Percentiles rank a stretch among this genome's conserved stretches.
Evolutionary conservation across 2,113 vertebrate genomes (phyloP).

Genomic region (Ptilorrhoa leucosticta): DNA sequence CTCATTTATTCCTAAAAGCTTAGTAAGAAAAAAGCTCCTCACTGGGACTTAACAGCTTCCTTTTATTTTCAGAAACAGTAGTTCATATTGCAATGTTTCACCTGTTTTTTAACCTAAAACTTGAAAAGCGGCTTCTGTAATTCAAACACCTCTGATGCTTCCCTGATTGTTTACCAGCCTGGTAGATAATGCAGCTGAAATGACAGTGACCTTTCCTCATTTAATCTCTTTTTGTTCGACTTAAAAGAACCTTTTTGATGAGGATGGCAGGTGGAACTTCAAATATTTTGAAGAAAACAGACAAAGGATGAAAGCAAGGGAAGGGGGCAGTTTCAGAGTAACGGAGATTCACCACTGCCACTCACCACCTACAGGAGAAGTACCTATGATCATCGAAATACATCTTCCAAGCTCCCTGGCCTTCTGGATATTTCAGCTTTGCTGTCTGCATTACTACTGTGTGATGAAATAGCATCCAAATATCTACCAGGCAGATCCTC

Average conservation of each 20-base stretch:
- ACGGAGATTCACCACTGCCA: not conserved
- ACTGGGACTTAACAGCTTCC: slow-evolving; percentile 20
- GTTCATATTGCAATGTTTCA: not conserved
- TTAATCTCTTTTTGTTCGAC: not conserved
- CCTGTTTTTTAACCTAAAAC: not conserved
- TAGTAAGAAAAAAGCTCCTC: slow-evolving; percentile 20
- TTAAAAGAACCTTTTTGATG: not conserved
- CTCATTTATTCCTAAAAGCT: slow-evolving; percentile 6
- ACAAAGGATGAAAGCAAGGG: not conserved
- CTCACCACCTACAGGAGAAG: not conserved
- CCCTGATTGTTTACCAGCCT: not conserved
- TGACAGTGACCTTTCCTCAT: not conserved
- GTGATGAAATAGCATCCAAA: not conserved
- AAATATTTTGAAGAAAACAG: not conserved
- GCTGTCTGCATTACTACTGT: not conserved
- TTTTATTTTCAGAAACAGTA: not conserved
- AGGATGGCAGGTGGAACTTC: not conserved
- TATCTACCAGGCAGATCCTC: not conserved
- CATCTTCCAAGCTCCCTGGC: not conserved
- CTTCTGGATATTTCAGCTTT: not conserved
- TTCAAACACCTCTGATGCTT: not conserved
- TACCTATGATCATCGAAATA: not conserved
- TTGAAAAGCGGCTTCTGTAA: not conserved
- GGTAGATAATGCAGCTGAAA: not conserved
- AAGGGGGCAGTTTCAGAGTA: not conserved